A percentile compares a stretch with the other conserved stretches of the same genome.
Conservation (phyloP, 2,888 invertebrate genomes). For the Melieria picta region DNA sequence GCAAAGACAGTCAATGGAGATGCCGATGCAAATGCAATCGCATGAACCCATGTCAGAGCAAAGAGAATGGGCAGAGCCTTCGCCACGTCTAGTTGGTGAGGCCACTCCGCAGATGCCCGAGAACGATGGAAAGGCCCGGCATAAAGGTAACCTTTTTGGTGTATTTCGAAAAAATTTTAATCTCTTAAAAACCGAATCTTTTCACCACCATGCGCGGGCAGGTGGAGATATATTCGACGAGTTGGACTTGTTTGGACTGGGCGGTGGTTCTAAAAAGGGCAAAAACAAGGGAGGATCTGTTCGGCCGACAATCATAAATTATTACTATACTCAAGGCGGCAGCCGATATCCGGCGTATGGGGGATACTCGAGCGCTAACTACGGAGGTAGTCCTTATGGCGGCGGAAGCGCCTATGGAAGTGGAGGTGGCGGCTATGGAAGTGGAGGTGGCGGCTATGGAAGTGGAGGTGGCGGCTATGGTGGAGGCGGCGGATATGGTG, state of each 20-base stretch:
- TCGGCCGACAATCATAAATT: conserved; percentile 49
- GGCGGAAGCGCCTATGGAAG: conserved; percentile 43
- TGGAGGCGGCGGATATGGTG: conserved; percentile 31
- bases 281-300: conserved; percentile 29
- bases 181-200: conserved; percentile 40
- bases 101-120: conserved; percentile 53
- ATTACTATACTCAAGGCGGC: conserved; percentile 45
- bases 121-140: conserved; percentile 46
- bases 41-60: conserved; percentile 19
- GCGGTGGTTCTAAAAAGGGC: conserved; percentile 33
- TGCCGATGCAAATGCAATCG: conserved; percentile 13
- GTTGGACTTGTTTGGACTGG: conserved; percentile 40
- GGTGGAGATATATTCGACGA: conserved; percentile 43
- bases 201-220: conserved; percentile 33
- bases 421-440: conserved; percentile 24
- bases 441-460: conserved; percentile 40
- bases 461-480: conserved; percentile 39
- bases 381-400: conserved; percentile 37
- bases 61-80: background rate
- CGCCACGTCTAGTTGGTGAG: conserved; percentile 39
- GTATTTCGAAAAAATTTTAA: conserved; percentile 48
- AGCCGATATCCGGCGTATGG: conserved; percentile 36
- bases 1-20: background rate
- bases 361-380: conserved; percentile 14
- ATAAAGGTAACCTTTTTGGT: conserved; percentile 62